Conservation (phyloP, 1,140 invertebrate species). For the Euwallacea similis region DNA sequence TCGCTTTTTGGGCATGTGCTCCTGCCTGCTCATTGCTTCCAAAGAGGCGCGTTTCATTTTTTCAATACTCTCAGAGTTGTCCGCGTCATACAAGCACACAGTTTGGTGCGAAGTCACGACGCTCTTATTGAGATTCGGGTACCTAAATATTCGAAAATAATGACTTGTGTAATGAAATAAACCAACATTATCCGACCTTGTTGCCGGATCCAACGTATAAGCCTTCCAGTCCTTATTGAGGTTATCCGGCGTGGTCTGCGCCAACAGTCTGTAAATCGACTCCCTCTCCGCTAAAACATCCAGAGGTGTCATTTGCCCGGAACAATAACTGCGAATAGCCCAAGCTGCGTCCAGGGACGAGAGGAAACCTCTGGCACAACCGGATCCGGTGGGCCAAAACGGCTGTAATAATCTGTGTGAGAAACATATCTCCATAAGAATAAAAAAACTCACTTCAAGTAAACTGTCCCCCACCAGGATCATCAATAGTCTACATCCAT, state of each 20-base stretch:
- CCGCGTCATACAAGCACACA: slow-evolving; percentile 61
- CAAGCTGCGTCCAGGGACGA: slow-evolving; percentile 95
- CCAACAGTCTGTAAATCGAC: slow-evolving; percentile 76
- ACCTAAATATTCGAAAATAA: slow-evolving; percentile 43
- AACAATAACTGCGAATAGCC: slow-evolving; percentile 86
- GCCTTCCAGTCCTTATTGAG: slow-evolving; percentile 83
- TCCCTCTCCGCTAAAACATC: slow-evolving; percentile 93
- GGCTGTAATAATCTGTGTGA: slow-evolving; percentile 60
- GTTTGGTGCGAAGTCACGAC: slow-evolving; percentile 64
- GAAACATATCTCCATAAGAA: neutral
- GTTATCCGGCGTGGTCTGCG: slow-evolving; percentile 95
- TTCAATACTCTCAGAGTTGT: slow-evolving; percentile 59
- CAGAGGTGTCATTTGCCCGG: slow-evolving; percentile 66
- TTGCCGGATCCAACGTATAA: slow-evolving; percentile 89
- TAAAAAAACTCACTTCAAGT: slow-evolving; percentile 68
- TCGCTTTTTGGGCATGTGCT: slow-evolving; percentile 64
- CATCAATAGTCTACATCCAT: slow-evolving; percentile 80
- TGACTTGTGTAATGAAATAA: neutral
- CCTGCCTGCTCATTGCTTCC: slow-evolving; percentile 35
- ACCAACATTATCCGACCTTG: slow-evolving; percentile 55
- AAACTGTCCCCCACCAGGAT: slow-evolving; percentile 94
- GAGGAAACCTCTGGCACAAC: slow-evolving; percentile 95
- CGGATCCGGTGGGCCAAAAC: slow-evolving; percentile 98
- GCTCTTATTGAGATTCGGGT: slow-evolving; percentile 65
- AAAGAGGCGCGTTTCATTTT: slow-evolving; percentile 50